A percentile compares a stretch with the other conserved stretches of the same genome.
Conservation (phyloP, 2,797 vertebrate genomes). For the Buphagus erythrorhynchus region DNA sequence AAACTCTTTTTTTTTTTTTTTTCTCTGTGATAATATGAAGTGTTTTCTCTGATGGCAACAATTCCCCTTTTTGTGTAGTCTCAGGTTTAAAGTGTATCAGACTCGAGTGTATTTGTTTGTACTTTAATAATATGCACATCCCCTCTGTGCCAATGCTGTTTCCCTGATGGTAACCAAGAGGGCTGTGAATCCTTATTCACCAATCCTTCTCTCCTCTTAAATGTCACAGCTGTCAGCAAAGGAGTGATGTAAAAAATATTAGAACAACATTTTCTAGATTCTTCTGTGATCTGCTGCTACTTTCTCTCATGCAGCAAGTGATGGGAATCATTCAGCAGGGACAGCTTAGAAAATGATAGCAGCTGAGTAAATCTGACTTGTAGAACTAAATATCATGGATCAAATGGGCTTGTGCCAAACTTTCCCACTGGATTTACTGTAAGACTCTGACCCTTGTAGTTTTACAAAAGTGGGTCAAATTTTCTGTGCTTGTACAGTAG, state of each 20-base stretch:
- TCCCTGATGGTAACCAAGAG: background rate
- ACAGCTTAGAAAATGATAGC: constrained; percentile 49
- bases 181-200: background rate
- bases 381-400: constrained; percentile 69
- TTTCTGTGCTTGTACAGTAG: constrained; percentile 50
- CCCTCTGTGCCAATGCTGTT: background rate
- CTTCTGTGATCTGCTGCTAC: constrained; percentile 54
- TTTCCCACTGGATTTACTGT: constrained; percentile 63
- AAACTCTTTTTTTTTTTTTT: background rate
- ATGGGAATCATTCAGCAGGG: constrained; percentile 53
- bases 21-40: background rate
- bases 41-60: background rate
- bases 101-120: background rate
- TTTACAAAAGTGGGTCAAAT: constrained; percentile 71
- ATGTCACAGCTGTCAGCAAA: constrained; percentile 62
- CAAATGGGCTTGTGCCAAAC: constrained; percentile 63
- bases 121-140: constrained; percentile 35
- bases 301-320: constrained; percentile 6
- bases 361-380: constrained; percentile 60
- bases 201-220: constrained; percentile 36
- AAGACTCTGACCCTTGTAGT: constrained; percentile 61
- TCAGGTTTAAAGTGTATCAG: constrained; percentile 24
- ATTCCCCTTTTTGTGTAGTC: background rate
- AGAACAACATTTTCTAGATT: constrained; percentile 63
- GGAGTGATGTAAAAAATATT: constrained; percentile 58